Percentiles rank a stretch among this genome's conserved stretches.
Evolutionary conservation across 2,888 invertebrate species (phyloP).

Genomic region (Periphyllus acericola): DNA sequence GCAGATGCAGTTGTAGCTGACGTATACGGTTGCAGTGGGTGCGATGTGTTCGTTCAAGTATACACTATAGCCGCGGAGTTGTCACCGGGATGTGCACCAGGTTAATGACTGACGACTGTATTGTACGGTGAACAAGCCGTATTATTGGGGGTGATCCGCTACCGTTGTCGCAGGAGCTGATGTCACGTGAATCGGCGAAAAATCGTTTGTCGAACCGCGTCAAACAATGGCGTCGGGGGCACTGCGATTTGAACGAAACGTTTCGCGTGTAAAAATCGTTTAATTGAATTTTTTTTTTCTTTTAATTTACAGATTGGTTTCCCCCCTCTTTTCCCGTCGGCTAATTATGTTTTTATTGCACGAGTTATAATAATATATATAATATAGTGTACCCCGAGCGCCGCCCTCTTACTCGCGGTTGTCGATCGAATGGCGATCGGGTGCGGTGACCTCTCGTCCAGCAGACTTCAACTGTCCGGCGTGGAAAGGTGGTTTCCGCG

Average conservation of each 20-base stretch:
- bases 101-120: slow-evolving; percentile 44
- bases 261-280: slow-evolving; percentile 13
- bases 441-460: background rate
- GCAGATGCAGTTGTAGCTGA: too few species aligned
- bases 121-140: background rate
- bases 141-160: background rate
- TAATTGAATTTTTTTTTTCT: background rate
- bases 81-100: slow-evolving; percentile 4
- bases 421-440: background rate
- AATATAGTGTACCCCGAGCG: background rate
- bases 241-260: background rate
- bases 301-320: background rate
- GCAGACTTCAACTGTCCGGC: background rate
- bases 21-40: too few species aligned
- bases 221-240: slow-evolving; percentile 39
- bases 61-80: background rate
- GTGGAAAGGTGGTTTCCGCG: too few species aligned
- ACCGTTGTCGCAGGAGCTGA: background rate
- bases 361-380: background rate
- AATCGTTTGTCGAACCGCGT: slow-evolving; percentile 44
- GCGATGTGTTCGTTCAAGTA: too few species aligned
- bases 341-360: background rate
- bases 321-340: background rate
- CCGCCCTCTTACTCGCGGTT: background rate
- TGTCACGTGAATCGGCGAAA: slow-evolving; percentile 45